Evolutionary conservation across 2,797 vertebrate species (phyloP), one percentile per base, ranked within the genome.

Genomic region (Novumbra hubbsi): DNA sequence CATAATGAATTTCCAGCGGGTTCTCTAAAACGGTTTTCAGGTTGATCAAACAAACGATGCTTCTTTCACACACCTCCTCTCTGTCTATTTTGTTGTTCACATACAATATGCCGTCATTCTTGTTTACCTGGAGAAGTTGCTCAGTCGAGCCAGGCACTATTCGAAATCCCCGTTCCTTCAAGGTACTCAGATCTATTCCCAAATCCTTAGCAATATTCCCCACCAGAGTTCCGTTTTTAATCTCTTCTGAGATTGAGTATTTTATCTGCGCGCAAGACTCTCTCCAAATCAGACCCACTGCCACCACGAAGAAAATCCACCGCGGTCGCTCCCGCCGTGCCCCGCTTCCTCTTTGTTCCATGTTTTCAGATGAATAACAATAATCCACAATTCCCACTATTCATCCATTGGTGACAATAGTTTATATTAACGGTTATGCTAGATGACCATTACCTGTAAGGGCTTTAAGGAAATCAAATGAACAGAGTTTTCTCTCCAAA

Each of bases 151-250:
- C 75, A 63, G 88, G 86, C 72, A 92, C 71, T 6, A 92, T 87
- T 49, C 87, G 86, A 67, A 87, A 88, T 52, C 89, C 81, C 16
- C 80, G 79, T 48, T 83, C 84, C 27, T 72, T 78, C 74, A 92
- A 84, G 19, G 83, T 80, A 16, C 15, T 66, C 24, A 78, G 63
- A 73, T 90, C 84, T 60, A 93, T 78, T 3, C 86, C 87, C 14
- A 93, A 79, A 68, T 93, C 91, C 75, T 86, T 88, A 32, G 85
- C 75, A 48, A 92, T 78, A 70, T 89, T 85, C 15, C 91, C 91
- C 63, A 92, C 87, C 27, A 87, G 74, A 27, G 88, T 74, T 38
- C 86, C 88, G 30, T 90, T 85, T 21, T 85, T 85, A 30, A 88
- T 76, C 64, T 92, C 90, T 79, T 92, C 91, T 0, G 65, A 66